phyloP scores from a whole-genome alignment of 2,888 invertebrate species.

The Caprella mutica region DNA sequence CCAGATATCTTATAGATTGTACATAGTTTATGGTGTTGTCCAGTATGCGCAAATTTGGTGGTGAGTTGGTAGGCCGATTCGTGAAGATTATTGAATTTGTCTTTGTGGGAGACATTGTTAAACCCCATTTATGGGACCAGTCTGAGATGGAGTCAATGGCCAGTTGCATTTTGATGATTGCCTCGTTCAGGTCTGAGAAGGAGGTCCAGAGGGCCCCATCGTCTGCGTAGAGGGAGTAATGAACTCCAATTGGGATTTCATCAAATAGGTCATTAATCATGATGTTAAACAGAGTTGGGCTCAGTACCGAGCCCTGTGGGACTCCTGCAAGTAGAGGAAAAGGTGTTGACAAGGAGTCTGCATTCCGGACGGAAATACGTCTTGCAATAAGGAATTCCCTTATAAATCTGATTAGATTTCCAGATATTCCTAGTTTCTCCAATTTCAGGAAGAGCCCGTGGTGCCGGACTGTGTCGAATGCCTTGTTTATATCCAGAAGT shows the following conservation, averaged over 20 bases:
- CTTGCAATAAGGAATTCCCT: neutral
- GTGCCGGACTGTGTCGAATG: neutral
- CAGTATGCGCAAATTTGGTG: too few relatives aligned
- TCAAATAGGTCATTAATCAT: neutral
- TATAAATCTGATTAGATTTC: neutral
- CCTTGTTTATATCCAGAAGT: too few relatives aligned
- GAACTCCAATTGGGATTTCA: neutral
- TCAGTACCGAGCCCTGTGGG: neutral
- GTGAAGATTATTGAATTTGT: too few relatives aligned
- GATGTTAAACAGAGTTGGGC: neutral
- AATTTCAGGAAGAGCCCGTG: neutral
- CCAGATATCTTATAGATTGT: too few relatives aligned
- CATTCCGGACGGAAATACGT: neutral
- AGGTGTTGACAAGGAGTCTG: neutral
- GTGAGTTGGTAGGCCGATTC: too few relatives aligned
- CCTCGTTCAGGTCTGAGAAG: too few relatives aligned
- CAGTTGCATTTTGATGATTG: too few relatives aligned
- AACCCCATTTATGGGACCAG: too few relatives aligned
- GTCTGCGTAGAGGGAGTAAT: too few relatives aligned
- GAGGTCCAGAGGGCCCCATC: neutral
- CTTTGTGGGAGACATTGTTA: too few relatives aligned
- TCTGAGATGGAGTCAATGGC: too few relatives aligned
- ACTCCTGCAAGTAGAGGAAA: neutral
- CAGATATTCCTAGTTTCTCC: neutral
- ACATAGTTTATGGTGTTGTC: too few relatives aligned